Base-by-base conservation (phyloP, 2,888 invertebrate species). In the Lepidocyrtinus sp. region DNA sequence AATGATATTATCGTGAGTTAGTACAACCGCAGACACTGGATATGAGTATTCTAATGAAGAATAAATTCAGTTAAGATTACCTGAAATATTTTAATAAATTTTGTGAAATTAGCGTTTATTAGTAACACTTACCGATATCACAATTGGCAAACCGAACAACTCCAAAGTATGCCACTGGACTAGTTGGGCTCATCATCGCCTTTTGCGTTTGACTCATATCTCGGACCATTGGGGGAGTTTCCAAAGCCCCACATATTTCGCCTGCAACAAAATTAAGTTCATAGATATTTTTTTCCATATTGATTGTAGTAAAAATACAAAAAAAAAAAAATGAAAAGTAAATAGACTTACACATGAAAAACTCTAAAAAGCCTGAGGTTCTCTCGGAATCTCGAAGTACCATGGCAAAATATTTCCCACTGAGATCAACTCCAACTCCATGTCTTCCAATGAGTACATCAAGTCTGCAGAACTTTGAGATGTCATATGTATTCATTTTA, bases 121-220 rank as follows among this genome's bases (percentile, higher is more conserved):
- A 36, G 36, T 7, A 36, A 12, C 36, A 36, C 12, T 77, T 83
- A 86, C 86, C 83, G 50, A 71, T 78, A 59, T 85, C 85, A 77
- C 85, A 86, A 9, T 75, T 72, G 1, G 84, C 82, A 64, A 81
- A 83, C 24, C 84, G 69, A 2, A 84, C 64, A 65, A 86, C 84
- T 25, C 86, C 86, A 83, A 86, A 86, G 64, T 86, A 86, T n/a
- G 79, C 79, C 1, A 86, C 75, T 0, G 85, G 83, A 69, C 83
- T 85, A 0, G 72, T 82, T n/a, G 85, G 84, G 61, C 86, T 83
- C 76, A 86, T 78, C n/a, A 85, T 50, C 5, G 83, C 82, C 61
- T 85, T 86, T 27, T 86, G 86, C 12, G 85, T 85, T 73, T 85
- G 85, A 65, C 84, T 84, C 62, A 84, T 81, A 68, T 86, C 86